A percentile compares a stretch with the other conserved stretches of the same genome.
Conservation (phyloP, 2,113 vertebrate genomes). For the Tragelaphus scriptus region DNA sequence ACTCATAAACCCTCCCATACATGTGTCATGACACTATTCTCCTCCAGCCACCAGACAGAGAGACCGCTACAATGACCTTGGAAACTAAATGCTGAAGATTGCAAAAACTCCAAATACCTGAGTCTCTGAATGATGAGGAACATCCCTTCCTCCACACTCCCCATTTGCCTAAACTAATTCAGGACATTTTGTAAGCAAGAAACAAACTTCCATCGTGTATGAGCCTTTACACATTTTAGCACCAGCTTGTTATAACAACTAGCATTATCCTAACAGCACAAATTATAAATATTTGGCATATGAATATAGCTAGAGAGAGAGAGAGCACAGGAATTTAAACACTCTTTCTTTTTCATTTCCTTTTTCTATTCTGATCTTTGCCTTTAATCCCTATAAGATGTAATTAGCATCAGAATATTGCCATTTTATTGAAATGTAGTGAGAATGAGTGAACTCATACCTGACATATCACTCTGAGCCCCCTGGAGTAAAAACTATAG, state of each 20-base stretch:
- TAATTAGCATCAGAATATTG: constrained; percentile 18
- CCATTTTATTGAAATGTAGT: background rate
- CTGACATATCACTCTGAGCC: background rate
- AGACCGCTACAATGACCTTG: background rate
- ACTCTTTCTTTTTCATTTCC: background rate
- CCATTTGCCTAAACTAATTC: background rate
- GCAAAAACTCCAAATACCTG: background rate
- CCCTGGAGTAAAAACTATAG: background rate
- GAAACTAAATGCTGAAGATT: background rate
- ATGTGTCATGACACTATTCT: background rate
- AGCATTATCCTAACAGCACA: background rate
- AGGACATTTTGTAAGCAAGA: background rate
- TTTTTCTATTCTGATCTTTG: background rate
- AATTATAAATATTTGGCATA: background rate
- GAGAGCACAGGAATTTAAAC: background rate
- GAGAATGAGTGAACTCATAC: background rate
- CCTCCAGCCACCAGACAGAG: background rate
- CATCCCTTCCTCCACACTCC: background rate
- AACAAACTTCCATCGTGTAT: background rate
- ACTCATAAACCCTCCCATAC: background rate
- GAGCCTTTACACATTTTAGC: background rate
- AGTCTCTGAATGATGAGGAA: background rate
- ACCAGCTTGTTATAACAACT: background rate
- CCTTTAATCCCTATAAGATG: background rate
- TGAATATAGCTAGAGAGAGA: background rate